phyloP scores from a whole-genome alignment of 2,888 invertebrate genomes.

The Boloria euphrosyne region DNA sequence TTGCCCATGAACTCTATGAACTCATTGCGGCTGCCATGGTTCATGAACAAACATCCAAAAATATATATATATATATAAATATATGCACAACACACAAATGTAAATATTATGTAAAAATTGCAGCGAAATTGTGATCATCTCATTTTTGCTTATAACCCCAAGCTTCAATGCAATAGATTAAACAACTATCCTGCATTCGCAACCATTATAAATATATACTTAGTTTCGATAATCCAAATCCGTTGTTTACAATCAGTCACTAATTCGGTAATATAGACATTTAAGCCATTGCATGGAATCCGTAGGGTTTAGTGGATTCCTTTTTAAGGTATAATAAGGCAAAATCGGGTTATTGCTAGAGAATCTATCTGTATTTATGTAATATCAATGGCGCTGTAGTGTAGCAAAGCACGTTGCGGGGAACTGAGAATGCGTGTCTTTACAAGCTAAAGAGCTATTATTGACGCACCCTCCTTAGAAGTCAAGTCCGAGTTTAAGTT shows the following conservation, averaged over 20 bases:
- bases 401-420: too few relatives aligned
- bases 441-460: too few relatives aligned
- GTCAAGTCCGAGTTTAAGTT: constrained; percentile 9
- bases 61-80: constrained; percentile 28
- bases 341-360: neutral
- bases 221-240: too few relatives aligned
- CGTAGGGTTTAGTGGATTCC: neutral
- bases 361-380: neutral
- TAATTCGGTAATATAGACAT: too few relatives aligned
- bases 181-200: neutral
- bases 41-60: constrained; percentile 36
- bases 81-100: constrained; percentile 19
- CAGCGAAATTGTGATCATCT: constrained; percentile 31
- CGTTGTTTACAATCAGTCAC: too few relatives aligned
- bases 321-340: neutral
- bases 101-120: constrained; percentile 27
- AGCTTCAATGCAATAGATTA: neutral
- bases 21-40: constrained; percentile 23
- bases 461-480: neutral
- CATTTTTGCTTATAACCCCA: neutral
- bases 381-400: neutral
- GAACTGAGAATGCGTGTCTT: too few relatives aligned
- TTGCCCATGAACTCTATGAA: constrained; percentile 23
- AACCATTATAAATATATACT: neutral
- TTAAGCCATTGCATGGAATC: constrained; percentile 3